Evolutionary conservation across 2,888 invertebrate genomes (phyloP).

Genomic region (Aricia artaxerxes): DNA sequence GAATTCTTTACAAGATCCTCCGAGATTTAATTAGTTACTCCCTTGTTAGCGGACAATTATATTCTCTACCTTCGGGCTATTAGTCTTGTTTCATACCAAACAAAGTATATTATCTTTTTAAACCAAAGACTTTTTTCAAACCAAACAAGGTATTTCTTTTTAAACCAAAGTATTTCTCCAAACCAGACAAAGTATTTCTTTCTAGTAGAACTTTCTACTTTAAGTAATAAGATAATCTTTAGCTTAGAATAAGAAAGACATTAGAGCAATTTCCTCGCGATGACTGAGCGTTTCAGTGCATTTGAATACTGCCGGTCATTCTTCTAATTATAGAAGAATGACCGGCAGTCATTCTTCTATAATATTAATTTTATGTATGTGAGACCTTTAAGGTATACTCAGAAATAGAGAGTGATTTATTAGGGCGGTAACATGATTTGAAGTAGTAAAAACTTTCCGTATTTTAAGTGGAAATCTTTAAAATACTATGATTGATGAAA

Average conservation of each 20-base stretch:
- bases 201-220: background rate
- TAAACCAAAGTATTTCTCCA: background rate
- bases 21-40: slow-evolving; percentile 6
- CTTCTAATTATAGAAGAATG: too few species aligned
- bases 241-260: slow-evolving; percentile 5
- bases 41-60: slow-evolving; percentile 17
- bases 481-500: too few species aligned
- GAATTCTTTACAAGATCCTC: background rate
- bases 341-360: background rate
- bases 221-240: slow-evolving; percentile 16
- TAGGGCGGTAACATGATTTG: too few species aligned
- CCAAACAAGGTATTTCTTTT: background rate
- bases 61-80: slow-evolving; percentile 2
- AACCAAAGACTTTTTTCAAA: too few species aligned
- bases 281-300: background rate
- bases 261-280: slow-evolving; percentile 13
- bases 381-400: slow-evolving; percentile 3
- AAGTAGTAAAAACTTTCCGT: too few species aligned
- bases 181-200: background rate
- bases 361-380: background rate
- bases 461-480: too few species aligned
- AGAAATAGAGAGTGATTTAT: background rate
- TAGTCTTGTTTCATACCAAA: background rate
- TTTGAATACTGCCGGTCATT: slow-evolving; percentile 18
- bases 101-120: background rate